Evolutionary conservation across 2,888 invertebrate species (phyloP).

Genomic region (Pristionchus mayeri): DNA sequence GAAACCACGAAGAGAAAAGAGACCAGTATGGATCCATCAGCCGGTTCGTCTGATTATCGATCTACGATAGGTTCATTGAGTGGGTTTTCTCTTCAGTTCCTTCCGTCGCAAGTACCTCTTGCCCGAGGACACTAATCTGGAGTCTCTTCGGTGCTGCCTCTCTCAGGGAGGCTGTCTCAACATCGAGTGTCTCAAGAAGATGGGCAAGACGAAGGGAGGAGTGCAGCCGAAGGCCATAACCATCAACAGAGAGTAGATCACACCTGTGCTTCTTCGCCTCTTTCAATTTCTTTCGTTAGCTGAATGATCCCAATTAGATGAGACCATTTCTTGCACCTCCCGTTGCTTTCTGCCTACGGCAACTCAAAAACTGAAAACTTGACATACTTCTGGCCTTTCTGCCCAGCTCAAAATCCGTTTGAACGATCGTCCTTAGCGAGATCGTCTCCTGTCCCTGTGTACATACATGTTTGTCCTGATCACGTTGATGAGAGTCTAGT

Average conservation of each 20-base stretch:
- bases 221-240: not conserved
- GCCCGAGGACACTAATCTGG: constrained; percentile 3
- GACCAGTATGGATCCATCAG: constrained; percentile 1
- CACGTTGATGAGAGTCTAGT: too few relatives aligned
- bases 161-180: constrained; percentile 18
- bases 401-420: too few relatives aligned
- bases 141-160: constrained; percentile 19
- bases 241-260: not conserved
- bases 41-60: not conserved
- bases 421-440: too few relatives aligned
- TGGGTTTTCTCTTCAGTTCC: not conserved
- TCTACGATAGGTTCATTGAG: not conserved
- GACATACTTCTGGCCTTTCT: too few relatives aligned
- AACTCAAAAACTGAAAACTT: too few relatives aligned
- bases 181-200: constrained; percentile 9
- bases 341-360: too few relatives aligned
- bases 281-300: too few relatives aligned
- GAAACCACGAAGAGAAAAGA: constrained; percentile 15
- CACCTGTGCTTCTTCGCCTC: too few relatives aligned
- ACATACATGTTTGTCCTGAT: too few relatives aligned
- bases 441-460: too few relatives aligned
- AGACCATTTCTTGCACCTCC: too few relatives aligned
- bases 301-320: too few relatives aligned
- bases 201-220: not conserved
- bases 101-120: constrained; percentile 33